A percentile compares a stretch with the other conserved stretches of the same genome.
These are phyloP conservation scores for Nemapogon koenigi DNA, from an alignment of 2,888 invertebrate genomes.

Conservation along the genomic window DNA sequence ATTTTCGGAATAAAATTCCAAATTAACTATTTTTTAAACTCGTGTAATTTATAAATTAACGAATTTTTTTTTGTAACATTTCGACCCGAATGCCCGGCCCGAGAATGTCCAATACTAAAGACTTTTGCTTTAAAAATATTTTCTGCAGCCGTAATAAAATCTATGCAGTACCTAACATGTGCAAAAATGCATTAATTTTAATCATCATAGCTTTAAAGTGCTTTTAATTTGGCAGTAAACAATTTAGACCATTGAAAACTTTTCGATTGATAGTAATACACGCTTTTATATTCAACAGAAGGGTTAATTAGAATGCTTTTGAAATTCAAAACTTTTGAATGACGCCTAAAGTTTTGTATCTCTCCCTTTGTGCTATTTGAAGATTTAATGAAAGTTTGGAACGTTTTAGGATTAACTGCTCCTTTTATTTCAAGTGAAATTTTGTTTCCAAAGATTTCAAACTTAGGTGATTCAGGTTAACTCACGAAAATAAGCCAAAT, in stretches of 20 bases:
- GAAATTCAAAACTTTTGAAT: constrained; percentile 26
- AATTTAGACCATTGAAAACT: constrained; percentile 3
- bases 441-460: no score
- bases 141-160: neutral
- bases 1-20: no score
- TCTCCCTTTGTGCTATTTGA: constrained; percentile 18
- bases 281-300: constrained; percentile 7
- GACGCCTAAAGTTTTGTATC: constrained; percentile 29
- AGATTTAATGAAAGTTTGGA: constrained; percentile 8
- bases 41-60: no score
- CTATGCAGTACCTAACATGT: neutral
- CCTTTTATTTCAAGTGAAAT: no score
- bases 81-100: no score
- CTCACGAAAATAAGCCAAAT: no score
- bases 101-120: no score
- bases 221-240: constrained; percentile 5
- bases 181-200: neutral
- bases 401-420: constrained; percentile 6
- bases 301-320: constrained; percentile 16
- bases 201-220: neutral
- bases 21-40: no score
- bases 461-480: no score
- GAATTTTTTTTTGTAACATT: no score
- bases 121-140: no score
- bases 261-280: constrained; percentile 9